phyloP scores from a whole-genome alignment of 2,113 vertebrate genomes.

The Lepisosteus oculatus region DNA sequence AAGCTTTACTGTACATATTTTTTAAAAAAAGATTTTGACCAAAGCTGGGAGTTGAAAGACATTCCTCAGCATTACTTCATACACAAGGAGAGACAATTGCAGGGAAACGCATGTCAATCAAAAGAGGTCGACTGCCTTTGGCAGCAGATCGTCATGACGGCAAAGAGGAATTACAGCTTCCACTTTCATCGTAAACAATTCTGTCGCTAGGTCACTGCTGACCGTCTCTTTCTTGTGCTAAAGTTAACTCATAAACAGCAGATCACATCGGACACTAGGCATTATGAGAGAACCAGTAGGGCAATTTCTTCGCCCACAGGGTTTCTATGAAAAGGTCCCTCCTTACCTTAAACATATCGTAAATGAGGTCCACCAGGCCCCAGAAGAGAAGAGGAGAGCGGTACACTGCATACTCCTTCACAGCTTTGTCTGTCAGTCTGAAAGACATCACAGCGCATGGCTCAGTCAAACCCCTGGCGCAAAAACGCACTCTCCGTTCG shows the following conservation, averaged over 20 bases:
- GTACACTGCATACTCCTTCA: constrained; percentile 89
- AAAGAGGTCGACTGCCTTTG: too few species aligned
- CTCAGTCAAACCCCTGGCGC: too few species aligned
- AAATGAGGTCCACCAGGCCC: constrained; percentile 95
- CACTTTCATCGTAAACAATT: too few species aligned
- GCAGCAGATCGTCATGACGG: too few species aligned
- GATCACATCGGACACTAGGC: neutral
- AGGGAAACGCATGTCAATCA: too few species aligned
- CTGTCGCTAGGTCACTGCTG: too few species aligned
- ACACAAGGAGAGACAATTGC: too few species aligned
- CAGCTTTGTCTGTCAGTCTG: constrained; percentile 86
- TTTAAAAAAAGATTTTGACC: too few species aligned
- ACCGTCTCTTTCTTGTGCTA: neutral
- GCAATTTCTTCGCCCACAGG: neutral
- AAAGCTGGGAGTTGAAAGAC: neutral
- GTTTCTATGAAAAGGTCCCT: neutral
- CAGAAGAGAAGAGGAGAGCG: constrained; percentile 96
- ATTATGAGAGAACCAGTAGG: neutral
- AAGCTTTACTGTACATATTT: too few species aligned
- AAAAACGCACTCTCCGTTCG: too few species aligned
- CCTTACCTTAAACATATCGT: constrained; percentile 94
- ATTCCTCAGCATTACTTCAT: neutral
- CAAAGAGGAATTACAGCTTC: too few species aligned
- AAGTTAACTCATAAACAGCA: neutral
- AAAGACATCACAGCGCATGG: neutral